A percentile compares a stretch with the other conserved stretches of the same genome.
phyloP scores from a whole-genome alignment of 2,113 vertebrate species.

The Prunella fulvescens region DNA sequence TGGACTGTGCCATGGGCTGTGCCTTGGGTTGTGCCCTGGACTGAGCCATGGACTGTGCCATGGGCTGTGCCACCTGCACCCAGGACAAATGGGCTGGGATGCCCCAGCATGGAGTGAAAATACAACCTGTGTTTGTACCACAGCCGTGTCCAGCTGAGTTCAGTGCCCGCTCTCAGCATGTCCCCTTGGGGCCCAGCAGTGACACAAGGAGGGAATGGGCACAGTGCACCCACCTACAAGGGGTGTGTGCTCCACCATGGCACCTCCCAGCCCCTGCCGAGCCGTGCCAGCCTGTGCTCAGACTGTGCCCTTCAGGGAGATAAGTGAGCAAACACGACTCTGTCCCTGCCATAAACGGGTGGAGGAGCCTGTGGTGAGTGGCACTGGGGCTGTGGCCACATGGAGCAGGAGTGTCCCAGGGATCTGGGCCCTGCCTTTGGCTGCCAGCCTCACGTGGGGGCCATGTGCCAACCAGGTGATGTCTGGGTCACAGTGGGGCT shows the following conservation, averaged over 20 bases:
- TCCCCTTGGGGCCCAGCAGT: accelerated
- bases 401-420: not conserved
- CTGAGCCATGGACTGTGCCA: not conserved
- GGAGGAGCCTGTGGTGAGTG: not conserved
- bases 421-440: not conserved
- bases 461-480: accelerated
- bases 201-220: not conserved
- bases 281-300: not conserved
- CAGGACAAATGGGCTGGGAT: not conserved
- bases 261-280: not conserved
- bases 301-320: not conserved
- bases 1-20: not conserved
- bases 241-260: accelerated
- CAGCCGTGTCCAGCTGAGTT: not conserved
- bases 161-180: not conserved
- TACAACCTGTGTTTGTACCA: not conserved
- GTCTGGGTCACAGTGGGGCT: accelerated
- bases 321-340: not conserved
- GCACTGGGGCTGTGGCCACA: accelerated
- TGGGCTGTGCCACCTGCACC: accelerated
- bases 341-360: not conserved
- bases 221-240: not conserved
- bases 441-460: accelerated
- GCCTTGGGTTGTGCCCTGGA: no score
- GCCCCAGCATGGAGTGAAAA: not conserved